These are phyloP conservation scores for Phataginus tetradactyla DNA, from an alignment of 2,797 vertebrate species.

Conservation along the genomic window DNA sequence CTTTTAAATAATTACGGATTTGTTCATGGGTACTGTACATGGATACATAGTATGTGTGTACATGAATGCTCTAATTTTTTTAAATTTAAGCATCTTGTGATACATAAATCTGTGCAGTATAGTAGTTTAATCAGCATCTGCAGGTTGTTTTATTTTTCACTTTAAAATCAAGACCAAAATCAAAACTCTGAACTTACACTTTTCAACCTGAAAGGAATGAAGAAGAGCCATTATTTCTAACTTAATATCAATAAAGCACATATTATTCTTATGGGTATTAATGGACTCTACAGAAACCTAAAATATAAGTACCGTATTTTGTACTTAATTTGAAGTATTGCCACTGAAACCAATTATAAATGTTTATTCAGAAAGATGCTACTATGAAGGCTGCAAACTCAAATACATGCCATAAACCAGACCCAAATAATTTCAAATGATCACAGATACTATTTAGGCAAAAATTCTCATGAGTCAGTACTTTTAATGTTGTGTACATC, in stretches of 20 bases:
- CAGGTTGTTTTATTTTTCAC: neutral
- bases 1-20: constrained; percentile 7
- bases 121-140: neutral
- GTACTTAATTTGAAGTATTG: neutral
- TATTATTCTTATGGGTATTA: neutral
- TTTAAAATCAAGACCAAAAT: constrained; percentile 11
- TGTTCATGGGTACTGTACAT: neutral
- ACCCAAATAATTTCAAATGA: constrained; percentile 29
- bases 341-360: neutral
- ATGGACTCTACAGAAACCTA: neutral
- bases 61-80: neutral
- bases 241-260: neutral
- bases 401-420: neutral
- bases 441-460: neutral
- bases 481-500: constrained; percentile 76
- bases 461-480: constrained; percentile 60
- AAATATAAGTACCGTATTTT: neutral
- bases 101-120: neutral
- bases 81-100: neutral
- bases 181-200: constrained; percentile 30
- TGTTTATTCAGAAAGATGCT: neutral
- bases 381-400: neutral
- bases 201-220: neutral
- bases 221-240: neutral
- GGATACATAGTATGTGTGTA: neutral